Base-by-base conservation (phyloP, 2,888 invertebrate species). In the Hypomecis atomaria region DNA sequence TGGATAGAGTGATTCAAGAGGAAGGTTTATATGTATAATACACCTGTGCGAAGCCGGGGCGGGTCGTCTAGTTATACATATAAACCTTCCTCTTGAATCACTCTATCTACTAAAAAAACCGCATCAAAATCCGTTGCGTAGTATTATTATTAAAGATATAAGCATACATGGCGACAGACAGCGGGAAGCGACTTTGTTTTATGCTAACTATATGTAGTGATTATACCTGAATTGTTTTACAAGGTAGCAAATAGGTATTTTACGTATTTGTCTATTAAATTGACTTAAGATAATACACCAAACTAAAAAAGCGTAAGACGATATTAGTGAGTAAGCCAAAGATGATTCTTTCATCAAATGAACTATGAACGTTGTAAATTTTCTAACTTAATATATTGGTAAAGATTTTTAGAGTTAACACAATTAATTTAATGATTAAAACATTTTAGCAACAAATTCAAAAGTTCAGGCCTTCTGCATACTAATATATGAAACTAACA, bases 261-360 rank as follows among this genome's bases (percentile, higher is more conserved):
- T 40, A 40, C 40, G 10, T 10, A 40, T 40, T 40, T 40, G 10
- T 40, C 9, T 40, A 40, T 40, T 50, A 38, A 23, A 38, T 6
- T 9, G 6, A 37, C 4, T 9, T 38, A 52, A 40, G 40, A 9
- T 40, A 37, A 49, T 76, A 88, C 89, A 90, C 90, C 87, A 88
- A 88, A 89, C 75, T 84, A 79, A 78, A 50, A 37, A 37, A 13
- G 79, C 84, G 83, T 86, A 70, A 76, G 83, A 86, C 85, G 85
- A 84, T 38, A 83, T 83, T 89, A 88, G 86, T 70, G 71, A 72
- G 69, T 90, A 87, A 86, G 86, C 81, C 92, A 92, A 92, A 92
- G 92, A 92, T 90, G 91, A 88, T 71, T 77, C 77, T 81, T 88
- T 92, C 91, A 92, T 92, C 91, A 90, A 88, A 92, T 92, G 91